Evolutionary conservation across 2,113 vertebrate species (phyloP).

Genomic region (Megaceryle maxima): DNA sequence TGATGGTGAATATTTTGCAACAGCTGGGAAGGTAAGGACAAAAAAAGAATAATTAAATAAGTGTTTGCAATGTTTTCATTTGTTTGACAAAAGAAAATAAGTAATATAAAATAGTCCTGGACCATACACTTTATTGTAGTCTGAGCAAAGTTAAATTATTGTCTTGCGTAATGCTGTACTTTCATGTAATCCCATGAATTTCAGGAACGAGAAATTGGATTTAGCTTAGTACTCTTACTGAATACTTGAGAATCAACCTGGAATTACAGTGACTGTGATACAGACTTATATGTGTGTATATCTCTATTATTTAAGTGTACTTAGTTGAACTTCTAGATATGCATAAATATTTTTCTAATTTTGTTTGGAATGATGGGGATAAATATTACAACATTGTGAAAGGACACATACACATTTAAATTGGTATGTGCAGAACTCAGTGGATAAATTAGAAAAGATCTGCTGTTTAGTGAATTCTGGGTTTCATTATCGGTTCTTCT

Average conservation of each 20-base stretch:
- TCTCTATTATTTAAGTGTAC: neutral
- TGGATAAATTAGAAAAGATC: neutral
- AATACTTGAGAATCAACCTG: neutral
- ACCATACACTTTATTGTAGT: neutral
- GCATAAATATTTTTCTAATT: neutral
- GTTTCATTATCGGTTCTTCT: neutral
- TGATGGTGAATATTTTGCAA: conserved; percentile 98
- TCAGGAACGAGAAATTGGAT: neutral
- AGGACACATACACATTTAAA: neutral
- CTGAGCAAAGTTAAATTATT: neutral
- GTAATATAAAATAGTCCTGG: neutral
- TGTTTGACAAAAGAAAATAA: neutral
- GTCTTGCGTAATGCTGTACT: neutral
- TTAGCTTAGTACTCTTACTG: neutral
- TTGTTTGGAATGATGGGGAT: neutral
- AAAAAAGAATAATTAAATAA: neutral
- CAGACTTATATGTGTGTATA: neutral
- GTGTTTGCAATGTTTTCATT: neutral
- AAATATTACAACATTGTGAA: neutral
- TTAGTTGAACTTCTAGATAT: neutral
- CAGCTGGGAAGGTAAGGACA: conserved; percentile 90
- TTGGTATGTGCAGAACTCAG: neutral
- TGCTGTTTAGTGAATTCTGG: neutral
- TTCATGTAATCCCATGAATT: neutral
- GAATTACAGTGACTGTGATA: neutral